These are phyloP conservation scores for Molossus alvarezi DNA, from an alignment of 2,797 vertebrate species.

Conservation along the genomic window DNA sequence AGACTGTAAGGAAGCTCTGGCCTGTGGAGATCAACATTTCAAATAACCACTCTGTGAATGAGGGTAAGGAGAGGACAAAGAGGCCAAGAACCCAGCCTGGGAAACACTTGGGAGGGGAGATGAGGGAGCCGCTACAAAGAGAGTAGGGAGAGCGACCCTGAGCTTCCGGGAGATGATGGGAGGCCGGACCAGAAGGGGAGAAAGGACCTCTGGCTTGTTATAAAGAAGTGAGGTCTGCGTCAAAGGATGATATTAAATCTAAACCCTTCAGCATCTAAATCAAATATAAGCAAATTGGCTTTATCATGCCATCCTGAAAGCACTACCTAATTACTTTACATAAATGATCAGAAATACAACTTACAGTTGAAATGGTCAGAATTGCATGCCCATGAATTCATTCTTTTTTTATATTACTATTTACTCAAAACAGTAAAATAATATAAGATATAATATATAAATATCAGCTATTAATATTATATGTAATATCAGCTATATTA, in stretches of 20 bases:
- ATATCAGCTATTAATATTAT: not conserved
- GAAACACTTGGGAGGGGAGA: not conserved
- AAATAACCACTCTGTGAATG: not conserved
- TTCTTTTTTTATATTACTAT: slow-evolving; percentile 1
- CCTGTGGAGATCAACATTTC: not conserved
- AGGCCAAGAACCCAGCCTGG: not conserved
- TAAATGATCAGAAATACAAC: slow-evolving; percentile 1
- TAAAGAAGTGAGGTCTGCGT: not conserved
- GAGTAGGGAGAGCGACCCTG: not conserved
- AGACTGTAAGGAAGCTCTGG: not conserved
- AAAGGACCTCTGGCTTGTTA: not conserved
- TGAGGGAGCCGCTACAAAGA: not conserved
- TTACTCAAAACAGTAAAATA: slow-evolving; percentile 5
- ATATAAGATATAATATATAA: not conserved
- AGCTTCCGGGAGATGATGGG: not conserved
- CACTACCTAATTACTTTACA: not conserved
- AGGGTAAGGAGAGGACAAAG: not conserved
- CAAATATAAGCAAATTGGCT: not conserved
- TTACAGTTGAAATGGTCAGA: slow-evolving; percentile 10
- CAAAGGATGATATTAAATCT: not conserved
- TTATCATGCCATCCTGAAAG: slow-evolving; percentile 26
- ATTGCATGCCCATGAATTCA: not conserved
- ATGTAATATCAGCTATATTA: not conserved
- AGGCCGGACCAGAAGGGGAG: not conserved
- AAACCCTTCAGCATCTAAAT: not conserved